Percentiles rank a stretch among this genome's conserved stretches.
Conservation (phyloP, 2,113 vertebrate species). For the Noctilio leporinus region DNA sequence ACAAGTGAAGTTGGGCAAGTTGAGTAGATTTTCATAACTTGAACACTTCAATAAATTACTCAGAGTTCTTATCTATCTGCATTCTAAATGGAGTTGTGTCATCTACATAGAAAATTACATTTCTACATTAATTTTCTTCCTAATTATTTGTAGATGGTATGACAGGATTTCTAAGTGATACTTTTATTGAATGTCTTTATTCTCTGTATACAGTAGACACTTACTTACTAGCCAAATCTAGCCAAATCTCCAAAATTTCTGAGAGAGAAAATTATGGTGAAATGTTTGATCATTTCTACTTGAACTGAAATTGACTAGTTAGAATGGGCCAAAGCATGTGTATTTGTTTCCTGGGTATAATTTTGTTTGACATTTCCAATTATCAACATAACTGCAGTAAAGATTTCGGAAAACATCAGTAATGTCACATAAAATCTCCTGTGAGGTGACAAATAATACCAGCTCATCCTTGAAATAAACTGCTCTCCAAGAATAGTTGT, state of each 20-base stretch:
- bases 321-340: not conserved
- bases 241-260: not conserved
- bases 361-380: not conserved
- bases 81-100: not conserved
- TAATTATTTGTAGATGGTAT: not conserved
- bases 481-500: not conserved
- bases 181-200: conserved; percentile 16
- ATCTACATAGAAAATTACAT: not conserved
- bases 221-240: not conserved
- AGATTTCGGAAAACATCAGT: not conserved
- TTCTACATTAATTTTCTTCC: not conserved
- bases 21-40: not conserved
- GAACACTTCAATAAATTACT: not conserved
- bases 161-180: not conserved
- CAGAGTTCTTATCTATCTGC: not conserved
- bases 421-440: not conserved
- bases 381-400: not conserved
- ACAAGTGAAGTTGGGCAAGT: not conserved
- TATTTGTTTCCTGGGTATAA: not conserved
- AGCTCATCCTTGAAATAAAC: not conserved
- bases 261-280: not conserved
- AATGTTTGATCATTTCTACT: not conserved
- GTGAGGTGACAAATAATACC: not conserved
- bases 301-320: not conserved
- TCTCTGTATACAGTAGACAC: not conserved